phyloP scores from a whole-genome alignment of 2,888 invertebrate genomes.

The Corythucha ciliata region DNA sequence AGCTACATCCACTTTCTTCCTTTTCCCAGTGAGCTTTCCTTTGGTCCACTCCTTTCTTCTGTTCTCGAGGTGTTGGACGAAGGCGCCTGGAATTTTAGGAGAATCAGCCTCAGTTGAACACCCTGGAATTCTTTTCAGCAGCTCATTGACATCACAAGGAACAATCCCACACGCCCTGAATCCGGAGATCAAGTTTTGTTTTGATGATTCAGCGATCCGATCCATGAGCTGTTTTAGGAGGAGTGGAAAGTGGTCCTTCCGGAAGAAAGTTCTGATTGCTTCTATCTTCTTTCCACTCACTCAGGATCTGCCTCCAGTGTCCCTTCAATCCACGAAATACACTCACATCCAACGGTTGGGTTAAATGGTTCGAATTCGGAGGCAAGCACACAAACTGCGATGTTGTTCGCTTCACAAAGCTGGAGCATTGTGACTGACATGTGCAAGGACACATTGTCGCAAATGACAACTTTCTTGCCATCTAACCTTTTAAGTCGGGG shows the following conservation, averaged over 20 bases:
- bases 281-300: slow-evolving; percentile 23
- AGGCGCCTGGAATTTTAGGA: background rate
- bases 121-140: slow-evolving; percentile 9
- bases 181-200: slow-evolving; percentile 8
- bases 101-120: background rate
- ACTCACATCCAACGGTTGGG: slow-evolving; percentile 36
- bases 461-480: slow-evolving; percentile 36
- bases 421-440: slow-evolving; percentile 34
- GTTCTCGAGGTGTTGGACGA: slow-evolving; percentile 9
- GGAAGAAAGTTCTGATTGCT: slow-evolving; percentile 17
- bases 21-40: slow-evolving; percentile 5
- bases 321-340: slow-evolving; percentile 33
- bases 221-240: slow-evolving; percentile 19
- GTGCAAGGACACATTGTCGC: slow-evolving; percentile 39
- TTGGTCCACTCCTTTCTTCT: slow-evolving; percentile 12
- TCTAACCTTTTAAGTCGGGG: slow-evolving; percentile 30
- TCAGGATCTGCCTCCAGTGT: slow-evolving; percentile 27
- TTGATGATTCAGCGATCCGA: slow-evolving; percentile 5
- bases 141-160: slow-evolving; percentile 2
- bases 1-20: slow-evolving; percentile 7
- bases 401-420: slow-evolving; percentile 36
- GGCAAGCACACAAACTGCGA: slow-evolving; percentile 37
- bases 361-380: slow-evolving; percentile 31
- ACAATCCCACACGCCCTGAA: slow-evolving; percentile 7
- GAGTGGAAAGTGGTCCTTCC: slow-evolving; percentile 27